These are phyloP conservation scores for Manis javanica DNA, from an alignment of 2,797 vertebrate genomes.

Conservation along the genomic window DNA sequence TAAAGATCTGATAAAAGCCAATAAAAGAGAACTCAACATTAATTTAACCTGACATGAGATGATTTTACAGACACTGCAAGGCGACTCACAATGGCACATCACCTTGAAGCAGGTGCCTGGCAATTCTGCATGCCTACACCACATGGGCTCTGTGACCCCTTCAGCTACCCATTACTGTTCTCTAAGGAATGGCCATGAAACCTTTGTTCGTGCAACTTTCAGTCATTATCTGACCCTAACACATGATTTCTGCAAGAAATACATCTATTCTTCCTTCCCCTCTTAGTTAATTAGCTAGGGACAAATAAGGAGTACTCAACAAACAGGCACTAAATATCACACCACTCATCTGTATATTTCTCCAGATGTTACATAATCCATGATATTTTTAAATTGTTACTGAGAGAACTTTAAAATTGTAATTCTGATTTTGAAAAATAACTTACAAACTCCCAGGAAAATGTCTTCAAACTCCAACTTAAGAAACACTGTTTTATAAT, in stretches of 20 bases:
- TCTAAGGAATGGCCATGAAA: not conserved
- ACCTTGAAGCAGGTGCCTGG: fast-evolving
- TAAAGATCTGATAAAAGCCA: slow-evolving; percentile 31
- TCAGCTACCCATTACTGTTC: not conserved
- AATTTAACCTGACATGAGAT: not conserved
- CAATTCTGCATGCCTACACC: not conserved
- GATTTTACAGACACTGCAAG: not conserved
- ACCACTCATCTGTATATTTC: not conserved
- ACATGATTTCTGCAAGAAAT: not conserved
- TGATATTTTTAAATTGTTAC: not conserved
- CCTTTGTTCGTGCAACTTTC: not conserved
- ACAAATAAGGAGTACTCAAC: not conserved
- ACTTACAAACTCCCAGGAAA: not conserved
- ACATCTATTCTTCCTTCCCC: not conserved
- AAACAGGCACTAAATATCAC: not conserved
- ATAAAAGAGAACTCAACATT: slow-evolving; percentile 6
- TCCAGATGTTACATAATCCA: not conserved
- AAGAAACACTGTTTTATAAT: slow-evolving; percentile 11
- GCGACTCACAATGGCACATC: not conserved
- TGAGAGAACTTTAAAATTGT: not conserved
- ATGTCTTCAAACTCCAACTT: not conserved
- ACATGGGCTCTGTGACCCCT: not conserved
- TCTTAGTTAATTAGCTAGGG: not conserved
- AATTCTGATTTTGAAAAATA: not conserved
- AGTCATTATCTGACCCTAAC: not conserved